Evolutionary conservation across 2,113 vertebrate genomes (phyloP), one percentile per base, ranked within the genome.

Genomic region (zebrafish (Danio rerio)): DNA sequence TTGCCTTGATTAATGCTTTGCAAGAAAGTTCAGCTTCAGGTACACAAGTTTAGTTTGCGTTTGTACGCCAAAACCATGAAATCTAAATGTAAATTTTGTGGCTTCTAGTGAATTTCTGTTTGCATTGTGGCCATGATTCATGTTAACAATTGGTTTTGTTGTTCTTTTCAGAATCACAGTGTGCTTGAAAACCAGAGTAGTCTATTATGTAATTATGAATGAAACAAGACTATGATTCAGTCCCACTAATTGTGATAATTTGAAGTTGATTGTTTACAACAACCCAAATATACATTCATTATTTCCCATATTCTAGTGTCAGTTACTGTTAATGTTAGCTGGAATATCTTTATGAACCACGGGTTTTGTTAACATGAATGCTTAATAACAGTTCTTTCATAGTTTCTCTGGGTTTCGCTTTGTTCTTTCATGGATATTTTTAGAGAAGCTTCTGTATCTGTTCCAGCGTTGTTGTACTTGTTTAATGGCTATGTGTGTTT

Each of bases 401-500:
- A 2, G 7, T 70, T 70, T 20, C 16, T 47, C 42, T 73, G 13
- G 3, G 61, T 43, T 47, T 75, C 1, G 5, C 31, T 55, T 20
- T 69, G 31, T 77, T 42, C 61, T 31, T 76, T 58, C 61, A 20
- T 75, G 43, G 31, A 9, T 56, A 61, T 70, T 45, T n/a, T 68
- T 77, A 62, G 21, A 80, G 18, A 56, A 11, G 43, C 63, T 13
- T 11, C 47, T 61, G 18, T 62, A 16, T 56, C 45, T 5, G 70
- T 5, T 47, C 58, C 49, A 61, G 73, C 21, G 78, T 83, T 84
- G 75, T 47, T 66, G 56, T 78, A 83, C 86, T 83, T 86, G 85
- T 75, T 73, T 69, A 80, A 78, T 71, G 52, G 56, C 73, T 62
- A 62, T 13, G 85, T 80, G 71, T 65, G 72, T 89, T 78, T 86